Evolutionary conservation across 1,140 invertebrate species (phyloP), one percentile per base, ranked within the genome.

Genomic region (Drosophila ogumai): DNA sequence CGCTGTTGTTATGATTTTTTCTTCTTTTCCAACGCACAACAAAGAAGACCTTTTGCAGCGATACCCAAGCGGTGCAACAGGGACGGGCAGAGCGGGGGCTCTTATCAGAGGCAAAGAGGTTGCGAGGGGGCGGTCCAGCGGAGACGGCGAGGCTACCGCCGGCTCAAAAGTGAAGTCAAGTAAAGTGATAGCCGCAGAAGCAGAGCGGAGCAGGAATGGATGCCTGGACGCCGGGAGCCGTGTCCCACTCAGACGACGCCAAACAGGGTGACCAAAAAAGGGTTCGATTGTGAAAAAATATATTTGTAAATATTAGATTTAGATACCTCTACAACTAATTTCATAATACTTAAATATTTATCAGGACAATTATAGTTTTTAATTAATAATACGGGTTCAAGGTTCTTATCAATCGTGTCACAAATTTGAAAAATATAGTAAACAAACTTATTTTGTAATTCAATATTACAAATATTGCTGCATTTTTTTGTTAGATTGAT

Each of bases 21-120:
- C 58, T 57, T 61, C 66, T 72, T 72, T 71, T 72, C 66, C 81
- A 72, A 66, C 73, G 74, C 77, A 49, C 85, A 88, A 88, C 84
- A 88, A 88, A 88, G 85, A 90, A 88, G 85, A 88, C 84, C 84
- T 88, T 88, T 88, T 75, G 74, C 81, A 78, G 67, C 28, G 43
- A 68, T 54, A 47, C 32, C 59, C 58, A 47, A 47, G 38, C 54
- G 40, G 49, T 25, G 50, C 17, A 17, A 46, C 10, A 17, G 25
- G 10, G 55, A 36, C 40, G 46, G 22, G 28, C 8, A 3, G 28
- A 31, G 28, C 4, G 25, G 28, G 52, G 43, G 41, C 55, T 59
- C 44, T 87, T 87, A 87, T 87, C 82, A 87, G 84, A 52, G 66
- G 59, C 52, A 49, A 50, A 44, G 65, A 67, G 75, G 79, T 81